Conservation (phyloP, 1,140 invertebrate genomes). For the Trichoplusia ni region DNA sequence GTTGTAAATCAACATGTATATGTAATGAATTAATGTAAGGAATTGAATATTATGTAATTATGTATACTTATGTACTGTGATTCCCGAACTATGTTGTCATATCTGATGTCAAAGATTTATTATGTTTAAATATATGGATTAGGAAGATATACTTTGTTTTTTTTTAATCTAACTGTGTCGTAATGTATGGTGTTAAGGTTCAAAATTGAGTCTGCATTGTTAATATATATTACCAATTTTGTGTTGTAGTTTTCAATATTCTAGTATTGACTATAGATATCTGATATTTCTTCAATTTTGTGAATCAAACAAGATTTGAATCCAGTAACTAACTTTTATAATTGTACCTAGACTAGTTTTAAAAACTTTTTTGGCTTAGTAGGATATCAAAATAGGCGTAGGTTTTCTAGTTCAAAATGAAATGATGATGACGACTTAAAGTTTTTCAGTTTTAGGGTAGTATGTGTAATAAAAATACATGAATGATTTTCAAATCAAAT, state of each 20-base stretch:
- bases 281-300: no score
- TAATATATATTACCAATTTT: no score
- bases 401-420: not conserved
- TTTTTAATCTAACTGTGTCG: not conserved
- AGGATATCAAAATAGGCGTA: no score
- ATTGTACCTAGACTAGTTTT: no score
- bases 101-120: constrained; percentile 24
- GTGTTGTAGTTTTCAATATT: not conserved
- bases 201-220: not conserved
- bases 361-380: no score
- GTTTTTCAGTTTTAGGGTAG: not conserved
- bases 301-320: no score
- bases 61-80: constrained; percentile 27
- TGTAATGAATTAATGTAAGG: not conserved
- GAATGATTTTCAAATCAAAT: constrained; percentile 69
- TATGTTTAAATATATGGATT: constrained; percentile 10
- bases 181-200: not conserved
- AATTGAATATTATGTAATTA: constrained; percentile 5
- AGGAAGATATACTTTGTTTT: not conserved
- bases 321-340: no score
- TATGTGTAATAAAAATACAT: constrained; percentile 51
- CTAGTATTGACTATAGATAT: no score
- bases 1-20: no score
- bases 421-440: not conserved
- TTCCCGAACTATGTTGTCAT: constrained; percentile 5